Conservation (phyloP, 2,888 invertebrate species). For the Linnaemya tessellans region DNA sequence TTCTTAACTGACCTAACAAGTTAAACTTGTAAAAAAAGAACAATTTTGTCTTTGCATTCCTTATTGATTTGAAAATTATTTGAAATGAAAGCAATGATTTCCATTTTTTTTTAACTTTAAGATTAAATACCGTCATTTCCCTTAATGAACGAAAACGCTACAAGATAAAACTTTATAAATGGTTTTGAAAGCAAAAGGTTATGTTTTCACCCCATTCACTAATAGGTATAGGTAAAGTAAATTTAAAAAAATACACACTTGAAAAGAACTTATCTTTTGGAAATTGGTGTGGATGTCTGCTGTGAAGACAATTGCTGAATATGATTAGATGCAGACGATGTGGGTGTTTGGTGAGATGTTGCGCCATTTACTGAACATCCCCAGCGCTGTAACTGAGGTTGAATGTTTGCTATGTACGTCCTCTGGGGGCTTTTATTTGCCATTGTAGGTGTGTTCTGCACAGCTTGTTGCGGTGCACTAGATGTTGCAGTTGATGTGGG, state of each 20-base stretch:
- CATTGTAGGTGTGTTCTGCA: slow-evolving; percentile 20
- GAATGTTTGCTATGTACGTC: slow-evolving; percentile 51
- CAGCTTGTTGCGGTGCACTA: slow-evolving; percentile 38
- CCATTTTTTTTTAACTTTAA: too few relatives aligned
- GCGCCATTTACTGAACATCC: slow-evolving; percentile 59
- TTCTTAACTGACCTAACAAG: too few relatives aligned
- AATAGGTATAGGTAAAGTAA: neutral
- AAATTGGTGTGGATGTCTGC: slow-evolving; percentile 52
- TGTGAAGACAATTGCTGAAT: slow-evolving; percentile 23
- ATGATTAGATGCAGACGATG: slow-evolving; percentile 19
- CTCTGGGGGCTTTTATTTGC: slow-evolving; percentile 53
- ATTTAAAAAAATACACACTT: slow-evolving; percentile 1
- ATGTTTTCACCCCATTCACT: neutral
- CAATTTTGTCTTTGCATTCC: neutral
- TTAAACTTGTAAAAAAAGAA: too few relatives aligned
- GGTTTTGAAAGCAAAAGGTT: neutral
- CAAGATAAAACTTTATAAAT: neutral
- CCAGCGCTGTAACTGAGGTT: slow-evolving; percentile 64
- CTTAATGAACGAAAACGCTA: neutral
- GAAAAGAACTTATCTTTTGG: slow-evolving; percentile 39
- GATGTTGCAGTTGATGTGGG: slow-evolving; percentile 8
- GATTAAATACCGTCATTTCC: neutral
- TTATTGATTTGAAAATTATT: neutral
- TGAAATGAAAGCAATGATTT: neutral
- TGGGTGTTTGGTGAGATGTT: slow-evolving; percentile 35